Conservation (phyloP, 2,113 vertebrate genomes). For the Chunga burmeisteri region DNA sequence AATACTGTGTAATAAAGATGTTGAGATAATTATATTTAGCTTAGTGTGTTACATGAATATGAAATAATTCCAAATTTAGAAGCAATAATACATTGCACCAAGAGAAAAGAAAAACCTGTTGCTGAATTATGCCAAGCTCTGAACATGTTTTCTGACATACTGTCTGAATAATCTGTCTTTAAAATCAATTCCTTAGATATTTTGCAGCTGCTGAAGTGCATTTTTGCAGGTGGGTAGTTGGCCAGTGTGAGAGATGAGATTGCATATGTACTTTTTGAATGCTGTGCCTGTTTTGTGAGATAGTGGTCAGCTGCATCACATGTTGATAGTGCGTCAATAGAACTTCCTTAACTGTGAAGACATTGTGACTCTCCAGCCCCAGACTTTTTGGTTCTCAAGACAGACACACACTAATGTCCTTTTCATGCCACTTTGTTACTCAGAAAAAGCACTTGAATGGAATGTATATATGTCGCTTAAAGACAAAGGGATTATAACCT, state of each 20-base stretch:
- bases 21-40: not conserved
- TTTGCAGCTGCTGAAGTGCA: not conserved
- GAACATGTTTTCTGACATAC: not conserved
- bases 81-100: not conserved
- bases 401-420: not conserved
- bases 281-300: not conserved
- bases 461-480: not conserved
- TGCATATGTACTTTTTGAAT: not conserved
- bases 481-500: not conserved
- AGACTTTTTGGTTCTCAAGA: not conserved
- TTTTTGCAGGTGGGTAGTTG: not conserved
- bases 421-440: not conserved
- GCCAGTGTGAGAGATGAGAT: not conserved
- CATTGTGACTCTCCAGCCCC: not conserved
- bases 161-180: not conserved
- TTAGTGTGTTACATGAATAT: not conserved
- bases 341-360: not conserved
- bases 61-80: not conserved
- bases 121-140: not conserved
- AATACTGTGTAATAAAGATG: not conserved
- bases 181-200: not conserved
- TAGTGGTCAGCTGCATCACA: not conserved
- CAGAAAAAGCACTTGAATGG: not conserved
- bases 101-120: not conserved
- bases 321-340: fast-evolving